Evolutionary conservation across 2,888 invertebrate species (phyloP).

Genomic region (Pristionchus exspectatus): DNA sequence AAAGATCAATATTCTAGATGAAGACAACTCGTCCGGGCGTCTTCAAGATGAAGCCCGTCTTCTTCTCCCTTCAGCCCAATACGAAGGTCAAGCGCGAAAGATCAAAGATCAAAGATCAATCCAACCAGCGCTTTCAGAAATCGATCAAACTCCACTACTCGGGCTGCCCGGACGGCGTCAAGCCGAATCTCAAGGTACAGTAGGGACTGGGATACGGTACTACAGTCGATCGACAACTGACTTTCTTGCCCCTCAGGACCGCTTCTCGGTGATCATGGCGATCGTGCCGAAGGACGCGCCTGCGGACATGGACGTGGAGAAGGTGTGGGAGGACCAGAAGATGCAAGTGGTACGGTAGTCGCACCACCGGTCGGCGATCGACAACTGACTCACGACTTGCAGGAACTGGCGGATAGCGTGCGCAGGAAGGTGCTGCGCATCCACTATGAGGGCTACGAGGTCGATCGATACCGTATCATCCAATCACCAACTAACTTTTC

Average conservation of each 20-base stretch:
- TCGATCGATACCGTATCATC: too few relatives aligned
- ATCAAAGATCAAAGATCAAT: slow-evolving; percentile 19
- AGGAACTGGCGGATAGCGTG: slow-evolving; percentile 35
- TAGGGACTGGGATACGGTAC: neutral
- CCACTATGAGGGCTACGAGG: slow-evolving; percentile 12
- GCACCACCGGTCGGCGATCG: neutral
- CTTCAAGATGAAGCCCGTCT: slow-evolving; percentile 52
- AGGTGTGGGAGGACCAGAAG: slow-evolving; percentile 45
- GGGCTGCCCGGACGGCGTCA: slow-evolving; percentile 30
- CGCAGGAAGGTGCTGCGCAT: slow-evolving; percentile 31
- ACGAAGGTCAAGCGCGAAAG: neutral
- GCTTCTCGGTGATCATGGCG: slow-evolving; percentile 53
- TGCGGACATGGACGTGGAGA: slow-evolving; percentile 12
- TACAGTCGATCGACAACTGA: too few relatives aligned
- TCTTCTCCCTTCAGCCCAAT: slow-evolving; percentile 21
- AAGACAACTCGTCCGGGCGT: slow-evolving; percentile 50
- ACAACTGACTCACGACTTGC: neutral
- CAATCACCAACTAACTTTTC: too few relatives aligned
- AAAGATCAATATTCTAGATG: slow-evolving; percentile 13
- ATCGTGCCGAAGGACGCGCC: neutral
- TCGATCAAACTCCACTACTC: slow-evolving; percentile 44
- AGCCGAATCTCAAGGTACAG: slow-evolving; percentile 45
- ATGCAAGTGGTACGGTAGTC: slow-evolving; percentile 27
- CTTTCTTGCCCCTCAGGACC: neutral
- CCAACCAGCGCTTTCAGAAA: neutral